phyloP scores from a whole-genome alignment of 2,113 vertebrate species.

The Callaeas wilsoni region DNA sequence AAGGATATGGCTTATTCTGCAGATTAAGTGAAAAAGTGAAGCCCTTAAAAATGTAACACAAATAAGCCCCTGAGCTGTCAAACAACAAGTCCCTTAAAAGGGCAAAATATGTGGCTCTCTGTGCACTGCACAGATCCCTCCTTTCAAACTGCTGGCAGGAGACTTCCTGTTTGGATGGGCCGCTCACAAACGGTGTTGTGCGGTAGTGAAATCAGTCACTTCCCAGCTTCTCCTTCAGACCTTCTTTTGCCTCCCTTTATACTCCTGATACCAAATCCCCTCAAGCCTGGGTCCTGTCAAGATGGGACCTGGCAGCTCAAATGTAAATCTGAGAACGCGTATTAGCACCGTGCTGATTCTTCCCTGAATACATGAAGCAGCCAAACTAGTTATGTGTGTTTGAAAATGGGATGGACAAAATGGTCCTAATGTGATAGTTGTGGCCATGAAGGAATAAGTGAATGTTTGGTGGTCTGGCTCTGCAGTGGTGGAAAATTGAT shows the following conservation, averaged over 20 bases:
- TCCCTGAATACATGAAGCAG: background rate
- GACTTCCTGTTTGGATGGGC: slow-evolving; percentile 57
- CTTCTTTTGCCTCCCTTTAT: background rate
- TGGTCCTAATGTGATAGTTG: background rate
- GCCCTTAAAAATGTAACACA: slow-evolving; percentile 37
- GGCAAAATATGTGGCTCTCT: slow-evolving; percentile 41
- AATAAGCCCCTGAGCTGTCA: slow-evolving; percentile 42
- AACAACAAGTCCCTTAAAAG: slow-evolving; percentile 63
- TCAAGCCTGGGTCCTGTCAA: background rate
- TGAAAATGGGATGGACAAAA: background rate
- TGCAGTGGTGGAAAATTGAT: background rate
- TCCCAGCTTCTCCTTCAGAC: background rate
- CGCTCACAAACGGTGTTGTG: slow-evolving; percentile 2
- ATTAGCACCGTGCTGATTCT: background rate
- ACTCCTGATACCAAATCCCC: background rate
- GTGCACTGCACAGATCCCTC: slow-evolving; percentile 25
- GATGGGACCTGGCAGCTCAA: background rate
- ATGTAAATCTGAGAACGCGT: background rate
- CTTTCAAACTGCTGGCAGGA: slow-evolving; percentile 50
- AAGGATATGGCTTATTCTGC: slow-evolving; percentile 29
- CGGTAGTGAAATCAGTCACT: slow-evolving; percentile 5
- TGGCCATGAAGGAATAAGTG: background rate
- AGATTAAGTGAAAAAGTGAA: slow-evolving; percentile 46
- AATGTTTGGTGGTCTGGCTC: background rate
- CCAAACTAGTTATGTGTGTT: background rate